Percentiles rank a stretch among this genome's conserved stretches.
Conservation (phyloP, 2,113 vertebrate genomes). For the Seriola quinqueradiata region DNA sequence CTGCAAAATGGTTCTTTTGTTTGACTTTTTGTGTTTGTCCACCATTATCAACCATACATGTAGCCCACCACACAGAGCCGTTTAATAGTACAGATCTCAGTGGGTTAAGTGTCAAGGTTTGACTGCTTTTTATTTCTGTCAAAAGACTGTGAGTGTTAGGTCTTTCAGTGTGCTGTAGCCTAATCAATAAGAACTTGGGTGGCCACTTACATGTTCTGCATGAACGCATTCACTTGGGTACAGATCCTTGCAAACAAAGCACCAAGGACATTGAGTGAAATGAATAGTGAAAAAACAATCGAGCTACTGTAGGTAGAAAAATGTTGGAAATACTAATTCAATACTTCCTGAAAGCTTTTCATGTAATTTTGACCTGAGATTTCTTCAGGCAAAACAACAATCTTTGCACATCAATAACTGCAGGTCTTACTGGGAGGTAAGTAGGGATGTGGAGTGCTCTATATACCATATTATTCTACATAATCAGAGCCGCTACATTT, state of each 20-base stretch:
- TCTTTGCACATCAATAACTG: conserved; percentile 17
- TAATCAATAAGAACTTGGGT: conserved; percentile 75
- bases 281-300: conserved; percentile 38
- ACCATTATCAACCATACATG: conserved; percentile 27
- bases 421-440: conserved; percentile 28
- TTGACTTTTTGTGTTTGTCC: conserved; percentile 43
- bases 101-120: conserved; percentile 54
- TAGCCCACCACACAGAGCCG: conserved; percentile 22
- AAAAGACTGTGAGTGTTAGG: conserved; percentile 53
- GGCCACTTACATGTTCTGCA: conserved; percentile 76
- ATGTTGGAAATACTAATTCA: conserved; percentile 54
- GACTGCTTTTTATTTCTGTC: conserved; percentile 65
- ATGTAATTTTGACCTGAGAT: conserved; percentile 38
- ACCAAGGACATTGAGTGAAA: conserved; percentile 43
- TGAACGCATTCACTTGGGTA: conserved; percentile 55
- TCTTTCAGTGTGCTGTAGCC: conserved; percentile 42
- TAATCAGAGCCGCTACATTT: conserved; percentile 7
- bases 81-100: conserved; percentile 55
- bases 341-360: conserved; percentile 57
- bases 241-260: conserved; percentile 63
- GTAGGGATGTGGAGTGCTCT: background rate
- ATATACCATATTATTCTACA: conserved; percentile 4
- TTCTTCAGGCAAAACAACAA: conserved; percentile 32
- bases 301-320: conserved; percentile 24
- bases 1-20: conserved; percentile 18